Conservation (phyloP, 2,113 vertebrate species). For the Lamprologus sp. region DNA sequence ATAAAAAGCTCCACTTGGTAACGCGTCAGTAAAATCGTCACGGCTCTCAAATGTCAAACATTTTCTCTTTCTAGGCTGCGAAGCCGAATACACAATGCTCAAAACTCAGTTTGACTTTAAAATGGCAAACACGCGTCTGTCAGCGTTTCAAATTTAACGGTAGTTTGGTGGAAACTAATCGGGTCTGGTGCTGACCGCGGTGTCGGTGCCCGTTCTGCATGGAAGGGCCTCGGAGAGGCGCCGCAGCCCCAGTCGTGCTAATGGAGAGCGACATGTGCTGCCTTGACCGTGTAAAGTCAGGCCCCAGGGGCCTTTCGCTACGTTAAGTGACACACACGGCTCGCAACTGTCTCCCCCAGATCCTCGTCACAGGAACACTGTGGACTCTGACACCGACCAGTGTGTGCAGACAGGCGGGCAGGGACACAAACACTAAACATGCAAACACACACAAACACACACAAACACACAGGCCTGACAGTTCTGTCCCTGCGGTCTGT, state of each 20-base stretch:
- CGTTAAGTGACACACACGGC: slow-evolving; percentile 48
- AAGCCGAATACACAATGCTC: background rate
- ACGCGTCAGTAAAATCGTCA: background rate
- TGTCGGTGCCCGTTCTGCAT: background rate
- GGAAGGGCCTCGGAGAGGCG: slow-evolving; percentile 1
- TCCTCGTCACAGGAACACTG: slow-evolving; percentile 58
- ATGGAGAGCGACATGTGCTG: slow-evolving; percentile 48
- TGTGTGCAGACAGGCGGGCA: slow-evolving; percentile 18
- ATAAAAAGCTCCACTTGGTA: background rate
- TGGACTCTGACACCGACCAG: slow-evolving; percentile 53
- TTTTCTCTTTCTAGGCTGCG: background rate
- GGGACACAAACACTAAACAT: slow-evolving; percentile 36
- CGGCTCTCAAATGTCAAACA: background rate
- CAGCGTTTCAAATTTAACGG: background rate
- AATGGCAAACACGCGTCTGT: background rate
- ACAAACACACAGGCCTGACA: slow-evolving; percentile 32
- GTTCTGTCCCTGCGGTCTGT: slow-evolving; percentile 45
- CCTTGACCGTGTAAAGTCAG: slow-evolving; percentile 32
- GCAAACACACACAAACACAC: slow-evolving; percentile 34
- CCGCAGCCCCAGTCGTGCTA: slow-evolving; percentile 10
- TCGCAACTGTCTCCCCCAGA: slow-evolving; percentile 46
- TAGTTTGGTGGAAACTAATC: background rate
- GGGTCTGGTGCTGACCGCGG: background rate
- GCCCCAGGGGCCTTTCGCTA: slow-evolving; percentile 37
- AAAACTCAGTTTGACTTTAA: background rate